These are phyloP conservation scores for Polia nebulosa DNA, from an alignment of 2,888 invertebrate species.

Conservation along the genomic window DNA sequence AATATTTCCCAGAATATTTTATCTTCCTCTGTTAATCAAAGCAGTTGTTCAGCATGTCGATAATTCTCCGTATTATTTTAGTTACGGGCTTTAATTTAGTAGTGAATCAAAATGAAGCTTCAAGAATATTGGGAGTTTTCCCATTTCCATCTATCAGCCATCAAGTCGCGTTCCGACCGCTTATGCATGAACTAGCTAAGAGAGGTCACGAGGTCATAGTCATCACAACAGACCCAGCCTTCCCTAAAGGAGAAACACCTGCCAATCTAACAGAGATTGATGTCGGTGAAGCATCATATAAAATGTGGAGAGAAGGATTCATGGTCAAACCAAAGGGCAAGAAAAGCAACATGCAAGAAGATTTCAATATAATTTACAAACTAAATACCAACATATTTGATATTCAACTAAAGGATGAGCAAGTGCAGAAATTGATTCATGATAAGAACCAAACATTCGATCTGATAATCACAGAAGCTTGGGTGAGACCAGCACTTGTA, in stretches of 20 bases:
- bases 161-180: slow-evolving; percentile 77
- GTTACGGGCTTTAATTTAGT: not conserved
- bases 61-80: slow-evolving; percentile 1
- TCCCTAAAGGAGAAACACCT: slow-evolving; percentile 63
- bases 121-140: slow-evolving; percentile 78
- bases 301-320: slow-evolving; percentile 53
- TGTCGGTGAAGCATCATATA: slow-evolving; percentile 72
- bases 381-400: slow-evolving; percentile 5
- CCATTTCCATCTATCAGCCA: slow-evolving; percentile 82
- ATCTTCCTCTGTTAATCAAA: not conserved
- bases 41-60: slow-evolving; percentile 8
- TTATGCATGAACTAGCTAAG: slow-evolving; percentile 78
- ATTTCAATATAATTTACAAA: slow-evolving; percentile 21
- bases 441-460: slow-evolving; percentile 56
- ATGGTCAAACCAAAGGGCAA: slow-evolving; percentile 44
- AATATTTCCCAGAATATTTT: not conserved
- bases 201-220: slow-evolving; percentile 83
- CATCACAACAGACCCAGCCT: slow-evolving; percentile 79
- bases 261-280: slow-evolving; percentile 82
- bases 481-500: slow-evolving; percentile 62
- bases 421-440: slow-evolving; percentile 31
- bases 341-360: slow-evolving; percentile 13
- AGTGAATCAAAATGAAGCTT: slow-evolving; percentile 56
- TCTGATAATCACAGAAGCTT: slow-evolving; percentile 74
- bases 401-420: slow-evolving; percentile 18